Base-by-base conservation (phyloP, 2,888 invertebrate species). In the Eupithecia pulchellata region DNA sequence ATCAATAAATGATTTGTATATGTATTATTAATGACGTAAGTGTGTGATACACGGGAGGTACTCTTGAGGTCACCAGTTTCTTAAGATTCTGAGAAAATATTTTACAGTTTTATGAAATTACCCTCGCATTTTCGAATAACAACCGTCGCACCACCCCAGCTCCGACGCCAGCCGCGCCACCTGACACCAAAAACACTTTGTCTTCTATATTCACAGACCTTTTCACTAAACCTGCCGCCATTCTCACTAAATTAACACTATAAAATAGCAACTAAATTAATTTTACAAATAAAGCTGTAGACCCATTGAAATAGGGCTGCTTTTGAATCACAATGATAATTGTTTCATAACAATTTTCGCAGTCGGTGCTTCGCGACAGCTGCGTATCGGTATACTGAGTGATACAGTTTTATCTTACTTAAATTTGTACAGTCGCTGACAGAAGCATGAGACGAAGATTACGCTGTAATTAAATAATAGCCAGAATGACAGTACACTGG, bases 121-220 rank as follows among this genome's bases (percentile, higher is more conserved):
- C 92, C 81, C 86, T 82, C 25, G 91, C 92, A 86, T 91, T 89
- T 77, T 86, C 89, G 17, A 78, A 70, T 0, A 92, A 77, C 30
- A 93, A 72, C 2, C 82, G 82, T 17, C 89, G 84, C 0, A 91
- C 90, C 3, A 92, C 75, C 0, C 87, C 90, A 2, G 92, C 92
- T 0, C 93, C 93, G 0, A 93, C 85, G 0, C 93, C 92, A 0
- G 86, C 90, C 0, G 92, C 92, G 0, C 92, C 93, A 1, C 93
- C 93, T 0, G 91, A 92, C 75, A 93, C 92, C 67, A 93, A 78
- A 77, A 89, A 84, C 80, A 93, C 91, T 86, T 91, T 92, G 27
- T 89, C 87, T 25, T 89, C 83, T 58, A 89, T 77, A 84, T 79
- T 73, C 25, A 78, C 69, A 4, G 78, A 77, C 32, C 78, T 78